phyloP scores from a whole-genome alignment of 2,797 vertebrate species.

The Paedocypris micromegethes region DNA sequence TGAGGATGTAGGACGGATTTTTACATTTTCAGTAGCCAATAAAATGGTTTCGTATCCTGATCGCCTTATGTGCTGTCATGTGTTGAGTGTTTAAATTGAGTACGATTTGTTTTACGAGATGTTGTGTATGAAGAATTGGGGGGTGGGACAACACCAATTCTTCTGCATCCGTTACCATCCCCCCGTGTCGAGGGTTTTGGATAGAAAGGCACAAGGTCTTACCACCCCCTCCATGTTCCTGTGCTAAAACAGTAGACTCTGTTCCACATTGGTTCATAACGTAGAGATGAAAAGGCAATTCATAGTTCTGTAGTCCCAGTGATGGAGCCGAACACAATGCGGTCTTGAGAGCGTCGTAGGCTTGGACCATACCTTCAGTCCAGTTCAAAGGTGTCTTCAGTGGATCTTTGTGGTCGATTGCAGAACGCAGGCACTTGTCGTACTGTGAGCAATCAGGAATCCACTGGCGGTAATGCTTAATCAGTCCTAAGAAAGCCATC shows the following conservation, averaged over 20 bases:
- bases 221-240: background rate
- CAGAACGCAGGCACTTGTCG: background rate
- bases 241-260: background rate
- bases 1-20: background rate
- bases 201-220: background rate
- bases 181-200: background rate
- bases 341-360: background rate
- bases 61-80: background rate
- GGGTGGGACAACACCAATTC: background rate
- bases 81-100: background rate
- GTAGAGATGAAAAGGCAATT: background rate
- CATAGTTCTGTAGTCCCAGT: background rate
- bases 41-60: background rate
- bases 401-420: background rate
- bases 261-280: background rate
- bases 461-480: background rate
- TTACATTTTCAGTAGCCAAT: background rate
- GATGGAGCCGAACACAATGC: too few species aligned
- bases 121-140: too few species aligned
- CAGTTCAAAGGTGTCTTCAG: background rate
- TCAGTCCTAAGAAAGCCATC: background rate
- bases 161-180: background rate
- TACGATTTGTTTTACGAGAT: too few species aligned
- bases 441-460: background rate
- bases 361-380: background rate